phyloP scores from a whole-genome alignment of 2,888 invertebrate genomes.

The Lampropteryx suffumata region DNA sequence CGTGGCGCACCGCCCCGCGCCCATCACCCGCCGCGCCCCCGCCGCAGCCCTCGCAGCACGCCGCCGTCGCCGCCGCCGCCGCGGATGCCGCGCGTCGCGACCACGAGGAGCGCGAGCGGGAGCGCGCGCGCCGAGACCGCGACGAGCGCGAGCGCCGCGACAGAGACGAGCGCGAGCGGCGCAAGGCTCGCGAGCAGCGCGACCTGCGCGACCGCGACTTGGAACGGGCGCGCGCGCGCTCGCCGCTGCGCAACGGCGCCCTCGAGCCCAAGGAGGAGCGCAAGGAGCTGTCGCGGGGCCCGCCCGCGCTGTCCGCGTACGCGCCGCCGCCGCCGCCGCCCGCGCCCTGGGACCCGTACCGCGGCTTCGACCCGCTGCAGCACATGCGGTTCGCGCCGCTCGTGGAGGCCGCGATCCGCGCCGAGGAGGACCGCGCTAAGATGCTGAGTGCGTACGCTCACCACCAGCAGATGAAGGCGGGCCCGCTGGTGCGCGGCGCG shows the following conservation, averaged over 20 bases:
- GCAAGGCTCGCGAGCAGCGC: conserved; percentile 72
- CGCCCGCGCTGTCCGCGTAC: conserved; percentile 72
- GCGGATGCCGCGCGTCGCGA: conserved; percentile 65
- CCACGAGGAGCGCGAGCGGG: conserved; percentile 77
- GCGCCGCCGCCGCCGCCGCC: conserved; percentile 55
- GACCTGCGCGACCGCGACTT: conserved; percentile 83
- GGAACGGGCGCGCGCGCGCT: conserved; percentile 86
- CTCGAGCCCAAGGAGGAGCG: conserved; percentile 78
- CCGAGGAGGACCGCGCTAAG: conserved; percentile 91
- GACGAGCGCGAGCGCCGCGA: conserved; percentile 83
- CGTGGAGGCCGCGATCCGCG: conserved; percentile 89
- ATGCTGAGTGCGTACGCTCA: conserved; percentile 88
- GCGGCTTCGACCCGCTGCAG: conserved; percentile 87
- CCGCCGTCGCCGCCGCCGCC: conserved; percentile 57
- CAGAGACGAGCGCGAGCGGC: conserved; percentile 73
- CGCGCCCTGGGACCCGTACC: conserved; percentile 87
- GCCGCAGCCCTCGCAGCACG: conserved; percentile 42
- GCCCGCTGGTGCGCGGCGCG: conserved; percentile 69
- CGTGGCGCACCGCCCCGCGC: conserved; percentile 58
- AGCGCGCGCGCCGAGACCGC: conserved; percentile 83
- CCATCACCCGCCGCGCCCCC: conserved; percentile 44
- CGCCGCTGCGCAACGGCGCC: conserved; percentile 89
- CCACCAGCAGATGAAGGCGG: conserved; percentile 81
- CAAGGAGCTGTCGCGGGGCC: conserved; percentile 82
- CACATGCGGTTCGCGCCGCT: conserved; percentile 89